Percentiles rank a stretch among this genome's conserved stretches.
These are phyloP conservation scores for Leucania comma DNA, from an alignment of 2,888 invertebrate genomes.

Conservation along the genomic window DNA sequence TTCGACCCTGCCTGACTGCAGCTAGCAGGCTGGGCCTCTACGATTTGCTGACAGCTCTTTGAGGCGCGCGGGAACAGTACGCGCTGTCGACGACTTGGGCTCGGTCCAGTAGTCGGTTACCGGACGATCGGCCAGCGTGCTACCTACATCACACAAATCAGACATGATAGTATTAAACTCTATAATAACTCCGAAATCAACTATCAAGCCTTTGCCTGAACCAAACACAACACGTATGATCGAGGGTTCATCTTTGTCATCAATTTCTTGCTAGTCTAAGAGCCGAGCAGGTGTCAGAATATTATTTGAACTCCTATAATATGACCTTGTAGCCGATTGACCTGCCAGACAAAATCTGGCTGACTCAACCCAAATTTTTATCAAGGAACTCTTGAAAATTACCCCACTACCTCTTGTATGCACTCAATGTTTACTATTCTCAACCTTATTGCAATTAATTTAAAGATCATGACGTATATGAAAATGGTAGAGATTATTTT, in stretches of 20 bases:
- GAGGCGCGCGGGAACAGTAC: too few relatives aligned
- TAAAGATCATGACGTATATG: slow-evolving; percentile 1
- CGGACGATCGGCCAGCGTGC: too few relatives aligned
- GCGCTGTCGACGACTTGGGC: too few relatives aligned
- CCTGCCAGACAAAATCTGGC: slow-evolving; percentile 60
- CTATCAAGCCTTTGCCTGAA: too few relatives aligned
- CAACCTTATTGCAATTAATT: slow-evolving; percentile 23
- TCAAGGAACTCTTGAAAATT: slow-evolving; percentile 51
- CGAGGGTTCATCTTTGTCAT: neutral
- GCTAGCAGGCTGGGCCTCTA: too few relatives aligned
- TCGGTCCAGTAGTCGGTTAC: too few relatives aligned
- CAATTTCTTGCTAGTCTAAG: neutral
- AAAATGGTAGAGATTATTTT: neutral
- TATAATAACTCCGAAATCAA: too few relatives aligned
- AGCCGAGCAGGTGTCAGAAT: slow-evolving; percentile 31
- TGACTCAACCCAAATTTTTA: slow-evolving; percentile 58
- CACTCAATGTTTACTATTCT: slow-evolving; percentile 4
- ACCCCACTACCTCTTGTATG: slow-evolving; percentile 8
- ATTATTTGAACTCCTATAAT: slow-evolving; percentile 33
- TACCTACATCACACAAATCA: too few relatives aligned
- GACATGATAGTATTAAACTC: too few relatives aligned
- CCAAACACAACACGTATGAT: too few relatives aligned
- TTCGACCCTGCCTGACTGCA: too few relatives aligned
- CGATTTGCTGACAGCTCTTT: too few relatives aligned
- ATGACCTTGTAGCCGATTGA: slow-evolving; percentile 57